A percentile compares a stretch with the other conserved stretches of the same genome.
These are phyloP conservation scores for Petrocephalus schoutedeni DNA, from an alignment of 2,797 vertebrate species.

Conservation along the genomic window DNA sequence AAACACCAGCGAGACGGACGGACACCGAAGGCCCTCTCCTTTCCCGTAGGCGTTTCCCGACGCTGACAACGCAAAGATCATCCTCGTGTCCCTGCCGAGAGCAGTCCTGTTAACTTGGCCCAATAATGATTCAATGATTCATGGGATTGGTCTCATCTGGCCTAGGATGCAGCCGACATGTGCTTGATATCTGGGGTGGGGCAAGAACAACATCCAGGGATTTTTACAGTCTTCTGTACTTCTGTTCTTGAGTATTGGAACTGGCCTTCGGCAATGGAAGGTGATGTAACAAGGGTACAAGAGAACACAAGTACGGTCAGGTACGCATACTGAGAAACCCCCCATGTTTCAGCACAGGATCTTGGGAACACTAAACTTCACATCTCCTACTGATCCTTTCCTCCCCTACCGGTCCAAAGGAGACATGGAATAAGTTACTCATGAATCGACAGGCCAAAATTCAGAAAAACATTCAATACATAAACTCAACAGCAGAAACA, in stretches of 20 bases:
- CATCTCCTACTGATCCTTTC: not conserved
- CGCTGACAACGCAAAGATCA: not conserved
- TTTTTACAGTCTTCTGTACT: no score
- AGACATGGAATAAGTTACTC: not conserved
- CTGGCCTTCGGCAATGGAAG: not conserved
- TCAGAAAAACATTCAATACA: not conserved
- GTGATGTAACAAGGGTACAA: not conserved
- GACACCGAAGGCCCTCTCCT: no score
- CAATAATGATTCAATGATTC: not conserved
- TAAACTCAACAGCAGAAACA: not conserved
- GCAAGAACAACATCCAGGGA: no score
- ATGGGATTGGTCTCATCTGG: no score
- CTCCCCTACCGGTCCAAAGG: not conserved
- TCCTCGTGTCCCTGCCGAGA: not conserved
- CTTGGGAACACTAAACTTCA: not conserved
- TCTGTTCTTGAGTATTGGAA: no score
- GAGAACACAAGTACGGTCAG: not conserved
- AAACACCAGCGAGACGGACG: not conserved
- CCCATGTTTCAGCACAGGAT: not conserved
- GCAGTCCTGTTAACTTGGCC: not conserved
- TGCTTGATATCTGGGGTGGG: no score
- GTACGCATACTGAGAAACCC: not conserved
- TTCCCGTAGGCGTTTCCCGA: not conserved
- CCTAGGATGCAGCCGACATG: no score
- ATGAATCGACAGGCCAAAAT: not conserved